These are phyloP conservation scores for Acinonyx jubatus DNA, from an alignment of 2,113 vertebrate genomes.

Conservation along the genomic window DNA sequence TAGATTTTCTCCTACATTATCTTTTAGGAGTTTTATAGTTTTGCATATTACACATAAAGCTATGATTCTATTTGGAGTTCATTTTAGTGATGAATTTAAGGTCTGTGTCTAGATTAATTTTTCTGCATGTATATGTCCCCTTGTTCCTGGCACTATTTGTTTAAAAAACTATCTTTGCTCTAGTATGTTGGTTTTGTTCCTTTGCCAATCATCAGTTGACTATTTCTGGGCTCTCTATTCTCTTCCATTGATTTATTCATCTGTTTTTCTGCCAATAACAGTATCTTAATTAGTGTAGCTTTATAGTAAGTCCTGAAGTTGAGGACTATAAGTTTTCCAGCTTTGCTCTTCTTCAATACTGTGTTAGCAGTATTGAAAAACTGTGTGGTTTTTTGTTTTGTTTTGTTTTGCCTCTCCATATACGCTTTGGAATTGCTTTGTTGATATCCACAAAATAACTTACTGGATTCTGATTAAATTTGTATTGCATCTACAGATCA, in stretches of 20 bases:
- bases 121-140: neutral
- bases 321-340: neutral
- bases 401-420: neutral
- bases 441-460: neutral
- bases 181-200: neutral
- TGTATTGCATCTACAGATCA: neutral
- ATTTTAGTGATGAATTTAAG: neutral
- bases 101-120: neutral
- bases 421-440: neutral
- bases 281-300: neutral
- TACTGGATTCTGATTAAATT: neutral
- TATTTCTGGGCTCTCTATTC: neutral
- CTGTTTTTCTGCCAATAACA: neutral
- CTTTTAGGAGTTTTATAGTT: neutral
- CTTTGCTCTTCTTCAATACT: neutral
- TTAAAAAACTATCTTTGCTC: neutral
- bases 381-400: neutral
- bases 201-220: neutral
- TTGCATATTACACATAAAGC: neutral
- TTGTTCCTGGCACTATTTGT: neutral
- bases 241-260: neutral
- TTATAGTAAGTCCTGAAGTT: neutral
- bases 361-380: too few species aligned
- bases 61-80: neutral
- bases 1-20: neutral